Base-by-base conservation (phyloP, 2,113 vertebrate species). In the Elephas maximus region DNA sequence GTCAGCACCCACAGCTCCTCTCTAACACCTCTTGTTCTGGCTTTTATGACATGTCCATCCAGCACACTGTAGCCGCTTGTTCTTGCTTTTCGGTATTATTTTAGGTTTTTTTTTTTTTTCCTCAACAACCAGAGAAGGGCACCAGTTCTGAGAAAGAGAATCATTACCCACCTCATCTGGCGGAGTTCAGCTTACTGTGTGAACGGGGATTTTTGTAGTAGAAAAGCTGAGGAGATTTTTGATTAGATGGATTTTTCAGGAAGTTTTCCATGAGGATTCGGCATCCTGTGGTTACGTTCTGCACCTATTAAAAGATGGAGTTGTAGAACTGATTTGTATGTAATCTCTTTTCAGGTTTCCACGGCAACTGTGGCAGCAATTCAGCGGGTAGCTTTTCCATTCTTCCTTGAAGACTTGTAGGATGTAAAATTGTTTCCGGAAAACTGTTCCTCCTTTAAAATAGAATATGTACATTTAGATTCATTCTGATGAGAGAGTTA, bases 321-420 rank as follows among this genome's bases (percentile, higher is more conserved):
- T 95, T 97, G 94, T 97, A 92, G 95, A 94, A 93, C 73, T 85
- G 94, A 98, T 97, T 92, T 94, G 77, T 96, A 71, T 94, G 87
- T 97, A 95, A 96, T 96, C 95, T 96, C 96, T 95, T 96, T 74
- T 82, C 94, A 88, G 65, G 97, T 98, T 97, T 94, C 98, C 95
- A 97, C 21, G 92, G 94, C 87, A 97, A 98, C 90, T 4, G 87
- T 84, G 85, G 80, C 65, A 97, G 94, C n/a, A 45, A 85, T 92
- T 98, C 93, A 79, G 84, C 85, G 71, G 90, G 90, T 73, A 90
- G 45, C 37, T 94, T 95, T 95, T 91, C 21, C 28, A 92, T 84
- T 98, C 88, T 95, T 94, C 93, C 74, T 97, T 96, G 23, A 91
- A 97, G 95, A 95, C 67, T 95, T 94, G 92, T 65, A 96, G 87